Conservation (phyloP, 2,797 vertebrate species). For the Sylvia borin region DNA sequence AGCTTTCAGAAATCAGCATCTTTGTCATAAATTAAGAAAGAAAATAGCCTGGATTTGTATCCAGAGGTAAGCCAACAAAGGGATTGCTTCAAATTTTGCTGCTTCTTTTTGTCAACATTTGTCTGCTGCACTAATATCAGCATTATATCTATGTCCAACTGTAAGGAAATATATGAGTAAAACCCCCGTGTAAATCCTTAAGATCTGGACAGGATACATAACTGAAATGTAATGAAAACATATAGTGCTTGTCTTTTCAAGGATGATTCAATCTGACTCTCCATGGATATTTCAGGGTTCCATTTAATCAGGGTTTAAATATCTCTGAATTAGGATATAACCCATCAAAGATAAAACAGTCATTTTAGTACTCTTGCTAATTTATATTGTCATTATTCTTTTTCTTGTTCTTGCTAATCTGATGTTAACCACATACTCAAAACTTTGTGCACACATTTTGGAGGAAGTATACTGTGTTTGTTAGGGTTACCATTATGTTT, state of each 20-base stretch:
- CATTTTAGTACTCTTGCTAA: not conserved
- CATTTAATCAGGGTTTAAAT: slow-evolving; percentile 30
- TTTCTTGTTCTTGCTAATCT: not conserved
- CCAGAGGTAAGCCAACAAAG: not conserved
- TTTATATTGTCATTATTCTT: not conserved
- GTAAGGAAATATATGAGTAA: slow-evolving; percentile 17
- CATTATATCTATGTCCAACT: not conserved
- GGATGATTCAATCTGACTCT: not conserved
- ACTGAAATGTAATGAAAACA: slow-evolving; percentile 34
- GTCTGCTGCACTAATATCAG: not conserved
- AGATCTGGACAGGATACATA: slow-evolving; percentile 7
- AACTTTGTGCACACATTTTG: not conserved
- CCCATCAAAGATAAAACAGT: not conserved
- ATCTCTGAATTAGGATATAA: not conserved
- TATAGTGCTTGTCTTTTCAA: slow-evolving; percentile 4
- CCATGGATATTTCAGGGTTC: not conserved
- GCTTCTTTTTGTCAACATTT: not conserved
- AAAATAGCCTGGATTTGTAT: not conserved
- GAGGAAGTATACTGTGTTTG: not conserved
- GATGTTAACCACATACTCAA: not conserved
- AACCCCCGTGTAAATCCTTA: not conserved
- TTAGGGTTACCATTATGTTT: not conserved
- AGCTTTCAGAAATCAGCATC: not conserved
- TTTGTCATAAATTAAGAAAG: not conserved
- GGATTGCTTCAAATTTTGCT: not conserved